Base-by-base conservation (phyloP, 1,140 invertebrate species). In the Zaprionus taronus region DNA sequence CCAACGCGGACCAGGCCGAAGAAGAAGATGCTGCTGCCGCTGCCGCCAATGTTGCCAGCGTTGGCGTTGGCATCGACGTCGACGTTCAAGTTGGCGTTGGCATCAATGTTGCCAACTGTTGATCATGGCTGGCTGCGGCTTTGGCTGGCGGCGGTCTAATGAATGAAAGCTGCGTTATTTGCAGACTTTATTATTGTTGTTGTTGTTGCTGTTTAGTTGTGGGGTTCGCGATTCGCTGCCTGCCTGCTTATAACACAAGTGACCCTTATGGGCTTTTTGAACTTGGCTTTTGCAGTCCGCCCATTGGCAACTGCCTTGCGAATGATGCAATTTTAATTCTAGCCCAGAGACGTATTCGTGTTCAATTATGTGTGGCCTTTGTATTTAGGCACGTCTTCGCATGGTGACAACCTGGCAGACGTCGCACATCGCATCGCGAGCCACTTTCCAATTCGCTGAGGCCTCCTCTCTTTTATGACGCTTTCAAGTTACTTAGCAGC, bases 301-400 rank as follows among this genome's bases (percentile, higher is more conserved):
- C 26, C 28, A 55, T 55, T 67, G 57, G 51, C 34, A 51, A 63
- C 49, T 47, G 82, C 44, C 60, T 58, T 44, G 64, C 44, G 36
- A 12, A 79, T 89, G 66, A 79, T 75, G 81, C 76, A 90, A 89
- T 83, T 44, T 51, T 49, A 67, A 90, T 90, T 91, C 86, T 89
- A 67, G 26, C 49, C 55, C 57, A 65, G 26, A 62, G 53, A 20
- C 34, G 47, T 51, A 53, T 62, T 58, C 61, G 47, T 77, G 69
- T 41, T 76, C 72, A 72, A 89, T 85, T 81, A 85, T 5, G 20
- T 51, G 9, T 51, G 12, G 76, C 63, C 70, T 68, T 68, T 72
- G 68, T 60, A 63, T 67, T 67, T 36, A 56, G n/a, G 56, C 31
- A 34, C 31, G 31, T 62, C 76, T 86, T 74, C 53, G 60, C 41